These are phyloP conservation scores for Paracentrotus lividus DNA, from an alignment of 53 echinoderm and acorn worm species.

Conservation along the genomic window DNA sequence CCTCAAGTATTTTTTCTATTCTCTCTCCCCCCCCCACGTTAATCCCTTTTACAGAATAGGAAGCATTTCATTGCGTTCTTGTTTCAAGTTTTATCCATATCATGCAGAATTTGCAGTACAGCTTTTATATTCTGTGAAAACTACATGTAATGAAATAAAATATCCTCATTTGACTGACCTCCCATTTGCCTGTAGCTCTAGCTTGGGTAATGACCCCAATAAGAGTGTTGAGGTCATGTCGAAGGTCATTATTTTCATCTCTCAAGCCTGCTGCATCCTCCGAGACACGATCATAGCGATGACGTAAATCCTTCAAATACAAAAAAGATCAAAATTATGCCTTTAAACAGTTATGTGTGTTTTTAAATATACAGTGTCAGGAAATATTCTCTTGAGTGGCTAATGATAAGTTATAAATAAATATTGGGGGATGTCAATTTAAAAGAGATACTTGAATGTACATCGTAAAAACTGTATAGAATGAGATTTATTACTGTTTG, in stretches of 20 bases:
- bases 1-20: too few relatives aligned
- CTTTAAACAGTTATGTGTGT: too few relatives aligned
- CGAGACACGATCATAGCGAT: slow-evolving; percentile 81
- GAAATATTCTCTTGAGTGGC: neutral
- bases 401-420: too few relatives aligned
- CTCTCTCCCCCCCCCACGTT: too few relatives aligned
- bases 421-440: too few relatives aligned
- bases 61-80: neutral
- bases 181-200: slow-evolving; percentile 88
- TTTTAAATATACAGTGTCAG: neutral
- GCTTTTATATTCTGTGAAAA: neutral
- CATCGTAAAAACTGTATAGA: too few relatives aligned
- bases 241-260: slow-evolving; percentile 89
- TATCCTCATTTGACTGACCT: slow-evolving; percentile 65
- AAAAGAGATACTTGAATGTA: too few relatives aligned
- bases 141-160: neutral
- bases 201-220: slow-evolving; percentile 88
- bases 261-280: slow-evolving; percentile 80
- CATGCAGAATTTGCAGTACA: neutral
- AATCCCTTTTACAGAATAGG: too few relatives aligned
- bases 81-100: neutral
- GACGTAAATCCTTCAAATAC: slow-evolving; percentile 80
- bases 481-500: too few relatives aligned
- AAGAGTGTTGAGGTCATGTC: slow-evolving; percentile 84
- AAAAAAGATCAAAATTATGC: neutral